These are phyloP conservation scores for Arion vulgaris DNA, from an alignment of 1,140 invertebrate species.

Conservation along the genomic window DNA sequence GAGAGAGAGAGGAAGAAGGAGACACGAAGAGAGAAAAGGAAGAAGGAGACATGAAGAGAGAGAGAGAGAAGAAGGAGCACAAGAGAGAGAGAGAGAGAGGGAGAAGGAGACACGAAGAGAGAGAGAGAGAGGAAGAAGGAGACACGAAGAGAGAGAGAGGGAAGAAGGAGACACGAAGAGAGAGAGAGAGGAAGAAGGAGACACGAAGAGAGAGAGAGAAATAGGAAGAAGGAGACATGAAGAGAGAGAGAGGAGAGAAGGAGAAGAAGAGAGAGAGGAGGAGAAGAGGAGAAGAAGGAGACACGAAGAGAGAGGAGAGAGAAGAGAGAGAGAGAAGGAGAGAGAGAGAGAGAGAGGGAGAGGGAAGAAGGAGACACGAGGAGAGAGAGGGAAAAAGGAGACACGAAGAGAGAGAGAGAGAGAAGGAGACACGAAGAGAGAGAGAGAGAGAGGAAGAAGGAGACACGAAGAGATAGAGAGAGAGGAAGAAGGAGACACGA, in stretches of 20 bases:
- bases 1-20: too few species aligned
- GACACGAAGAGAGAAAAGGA: not conserved
- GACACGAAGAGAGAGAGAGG: not conserved
- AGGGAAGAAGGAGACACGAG: not conserved
- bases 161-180: not conserved
- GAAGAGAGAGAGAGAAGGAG: conserved; percentile 17
- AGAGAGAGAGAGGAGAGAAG: not conserved
- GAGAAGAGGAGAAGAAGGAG: not conserved
- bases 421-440: too few species aligned
- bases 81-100: not conserved
- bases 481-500: too few species aligned
- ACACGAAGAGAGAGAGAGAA: conserved; percentile 6
- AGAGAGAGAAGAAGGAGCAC: not conserved
- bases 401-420: too few species aligned
- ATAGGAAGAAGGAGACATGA: not conserved
- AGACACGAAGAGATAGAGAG: too few species aligned
- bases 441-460: too few species aligned
- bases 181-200: not conserved
- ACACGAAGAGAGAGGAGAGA: not conserved
- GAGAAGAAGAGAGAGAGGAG: not conserved
- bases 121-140: not conserved
- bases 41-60: not conserved
- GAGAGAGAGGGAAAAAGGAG: too few species aligned
- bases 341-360: conserved; percentile 7
- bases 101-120: not conserved